Evolutionary conservation across 2,888 invertebrate genomes (phyloP).

Genomic region (Pseudococcus jackbeardsleyi): DNA sequence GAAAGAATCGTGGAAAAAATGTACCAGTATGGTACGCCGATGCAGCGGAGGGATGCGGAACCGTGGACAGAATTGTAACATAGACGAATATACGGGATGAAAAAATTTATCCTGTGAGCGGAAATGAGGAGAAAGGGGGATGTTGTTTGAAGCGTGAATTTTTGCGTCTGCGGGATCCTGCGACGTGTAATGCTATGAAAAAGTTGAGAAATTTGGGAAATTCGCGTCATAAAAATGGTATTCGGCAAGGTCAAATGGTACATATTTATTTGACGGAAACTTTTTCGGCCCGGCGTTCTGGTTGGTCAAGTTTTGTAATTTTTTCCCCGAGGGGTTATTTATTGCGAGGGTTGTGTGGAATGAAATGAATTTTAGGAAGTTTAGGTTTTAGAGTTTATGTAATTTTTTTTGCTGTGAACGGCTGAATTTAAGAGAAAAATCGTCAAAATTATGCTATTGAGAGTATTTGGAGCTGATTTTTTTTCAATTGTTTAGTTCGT

Average conservation of each 20-base stretch:
- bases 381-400: background rate
- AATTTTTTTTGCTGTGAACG: no score
- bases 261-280: background rate
- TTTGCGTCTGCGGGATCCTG: background rate
- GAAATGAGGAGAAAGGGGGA: background rate
- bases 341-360: background rate
- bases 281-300: background rate
- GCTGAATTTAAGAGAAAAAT: no score
- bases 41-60: background rate
- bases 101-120: background rate
- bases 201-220: background rate
- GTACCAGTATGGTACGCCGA: background rate
- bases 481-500: no score
- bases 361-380: background rate
- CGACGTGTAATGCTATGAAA: background rate
- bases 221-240: background rate
- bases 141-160: background rate
- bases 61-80: background rate
- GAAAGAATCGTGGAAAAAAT: slow-evolving; percentile 3
- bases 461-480: no score
- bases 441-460: no score
- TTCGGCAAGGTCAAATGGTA: background rate
- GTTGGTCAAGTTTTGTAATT: background rate
- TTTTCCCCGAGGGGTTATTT: background rate
- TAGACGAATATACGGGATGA: background rate